A percentile compares a stretch with the other conserved stretches of the same genome.
Conservation (phyloP, 2,797 vertebrate species). For the Sebastiscus tertius region DNA sequence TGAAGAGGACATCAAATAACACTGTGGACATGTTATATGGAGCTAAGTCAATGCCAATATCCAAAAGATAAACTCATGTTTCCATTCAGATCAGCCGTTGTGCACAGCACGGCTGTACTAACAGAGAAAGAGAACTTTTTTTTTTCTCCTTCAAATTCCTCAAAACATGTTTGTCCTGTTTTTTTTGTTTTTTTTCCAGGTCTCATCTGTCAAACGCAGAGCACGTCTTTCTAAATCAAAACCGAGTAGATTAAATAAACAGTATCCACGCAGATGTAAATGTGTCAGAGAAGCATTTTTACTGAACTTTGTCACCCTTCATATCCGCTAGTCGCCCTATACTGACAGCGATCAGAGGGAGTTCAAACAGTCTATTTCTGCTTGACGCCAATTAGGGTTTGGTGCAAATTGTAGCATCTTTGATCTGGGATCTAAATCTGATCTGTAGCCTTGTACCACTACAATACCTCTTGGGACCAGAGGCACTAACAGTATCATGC, state of each 20-base stretch:
- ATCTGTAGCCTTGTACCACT: constrained; percentile 48
- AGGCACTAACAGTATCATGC: constrained; percentile 47
- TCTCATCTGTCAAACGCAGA: background rate
- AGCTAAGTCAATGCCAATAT: background rate
- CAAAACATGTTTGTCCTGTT: constrained; percentile 43
- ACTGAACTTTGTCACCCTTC: constrained; percentile 30
- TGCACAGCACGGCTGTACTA: background rate
- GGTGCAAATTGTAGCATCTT: constrained; percentile 51
- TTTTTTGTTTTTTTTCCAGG: background rate
- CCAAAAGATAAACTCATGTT: background rate
- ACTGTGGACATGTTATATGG: background rate
- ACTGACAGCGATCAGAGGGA: constrained; percentile 38
- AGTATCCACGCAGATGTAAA: background rate
- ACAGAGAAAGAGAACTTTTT: background rate
- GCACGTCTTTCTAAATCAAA: constrained; percentile 8
- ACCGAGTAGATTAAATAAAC: background rate
- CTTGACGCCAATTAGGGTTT: constrained; percentile 68
- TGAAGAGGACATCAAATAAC: background rate
- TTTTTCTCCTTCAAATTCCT: background rate
- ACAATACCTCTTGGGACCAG: constrained; percentile 55
- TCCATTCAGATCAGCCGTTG: background rate
- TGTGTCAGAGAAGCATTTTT: constrained; percentile 10
- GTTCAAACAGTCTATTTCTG: constrained; percentile 69
- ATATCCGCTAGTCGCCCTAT: constrained; percentile 12
- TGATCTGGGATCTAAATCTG: constrained; percentile 65